Conservation (phyloP, 2,888 invertebrate genomes). For the Nemapogon koenigi region DNA sequence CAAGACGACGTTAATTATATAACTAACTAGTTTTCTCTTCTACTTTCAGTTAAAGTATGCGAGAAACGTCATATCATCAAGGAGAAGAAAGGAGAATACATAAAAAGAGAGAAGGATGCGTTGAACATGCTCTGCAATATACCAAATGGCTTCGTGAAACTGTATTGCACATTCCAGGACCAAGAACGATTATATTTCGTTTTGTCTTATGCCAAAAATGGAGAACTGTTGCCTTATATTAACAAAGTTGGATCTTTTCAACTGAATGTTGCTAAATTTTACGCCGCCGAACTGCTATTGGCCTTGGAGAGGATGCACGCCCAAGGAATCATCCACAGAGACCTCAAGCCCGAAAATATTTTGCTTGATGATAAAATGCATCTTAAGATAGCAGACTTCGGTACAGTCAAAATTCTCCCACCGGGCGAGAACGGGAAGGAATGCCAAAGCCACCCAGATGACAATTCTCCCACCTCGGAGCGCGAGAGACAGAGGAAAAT, state of each 20-base stretch:
- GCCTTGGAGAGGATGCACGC: conserved; percentile 92
- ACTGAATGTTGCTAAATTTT: conserved; percentile 88
- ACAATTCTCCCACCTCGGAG: conserved; percentile 30
- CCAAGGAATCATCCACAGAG: conserved; percentile 90
- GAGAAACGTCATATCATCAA: conserved; percentile 92
- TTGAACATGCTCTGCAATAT: conserved; percentile 83
- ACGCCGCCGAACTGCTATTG: conserved; percentile 90
- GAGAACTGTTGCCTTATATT: conserved; percentile 92
- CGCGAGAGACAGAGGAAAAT: conserved; percentile 68
- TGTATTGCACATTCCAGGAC: conserved; percentile 98
- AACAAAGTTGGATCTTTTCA: conserved; percentile 91
- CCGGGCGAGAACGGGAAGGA: conserved; percentile 35
- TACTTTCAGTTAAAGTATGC: conserved; percentile 91
- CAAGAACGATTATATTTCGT: conserved; percentile 92
- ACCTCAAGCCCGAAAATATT: conserved; percentile 98
- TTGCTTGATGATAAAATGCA: conserved; percentile 95
- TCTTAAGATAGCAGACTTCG: conserved; percentile 96
- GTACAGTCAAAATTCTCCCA: conserved; percentile 86
- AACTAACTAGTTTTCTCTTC: conserved; percentile 17
- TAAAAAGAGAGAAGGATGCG: conserved; percentile 93
- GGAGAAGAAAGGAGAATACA: conserved; percentile 92
- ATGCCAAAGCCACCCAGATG: conserved; percentile 24
- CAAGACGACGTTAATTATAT: neutral
- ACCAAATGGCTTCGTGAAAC: conserved; percentile 88
- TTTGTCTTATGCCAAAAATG: conserved; percentile 91